phyloP scores from a whole-genome alignment of 2,888 invertebrate genomes.

The Buathra laborator region DNA sequence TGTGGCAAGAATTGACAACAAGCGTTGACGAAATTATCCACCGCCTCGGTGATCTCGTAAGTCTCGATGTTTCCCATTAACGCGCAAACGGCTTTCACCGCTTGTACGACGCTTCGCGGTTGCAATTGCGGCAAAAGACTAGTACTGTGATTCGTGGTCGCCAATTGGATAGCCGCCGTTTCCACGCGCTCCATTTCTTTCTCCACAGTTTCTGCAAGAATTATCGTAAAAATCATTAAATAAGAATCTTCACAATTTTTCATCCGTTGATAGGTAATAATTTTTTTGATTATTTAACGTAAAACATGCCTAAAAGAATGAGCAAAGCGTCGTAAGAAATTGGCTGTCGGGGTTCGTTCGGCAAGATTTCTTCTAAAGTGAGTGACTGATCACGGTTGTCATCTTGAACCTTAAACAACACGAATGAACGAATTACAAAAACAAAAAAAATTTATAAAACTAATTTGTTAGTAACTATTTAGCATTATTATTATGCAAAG shows the following conservation, averaged over 20 bases:
- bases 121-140: constrained; percentile 86
- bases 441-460: too few species aligned
- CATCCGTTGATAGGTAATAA: not conserved
- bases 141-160: constrained; percentile 81
- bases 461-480: too few species aligned
- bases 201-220: constrained; percentile 90
- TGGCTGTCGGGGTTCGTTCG: constrained; percentile 90
- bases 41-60: constrained; percentile 92
- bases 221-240: not conserved
- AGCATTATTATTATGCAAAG: too few species aligned
- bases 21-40: constrained; percentile 89
- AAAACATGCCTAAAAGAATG: constrained; percentile 91
- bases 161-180: constrained; percentile 87
- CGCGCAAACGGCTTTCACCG: constrained; percentile 96
- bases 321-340: constrained; percentile 94
- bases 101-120: constrained; percentile 93
- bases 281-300: not conserved
- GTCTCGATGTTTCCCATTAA: constrained; percentile 96
- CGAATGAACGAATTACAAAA: constrained; percentile 7
- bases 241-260: not conserved
- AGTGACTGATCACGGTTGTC: constrained; percentile 92
- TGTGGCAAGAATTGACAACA: constrained; percentile 86
- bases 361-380: constrained; percentile 92
- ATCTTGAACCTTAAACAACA: constrained; percentile 88
- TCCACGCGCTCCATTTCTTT: constrained; percentile 92